Conservation (phyloP, 2,113 vertebrate species). For the Pithys albifrons region DNA sequence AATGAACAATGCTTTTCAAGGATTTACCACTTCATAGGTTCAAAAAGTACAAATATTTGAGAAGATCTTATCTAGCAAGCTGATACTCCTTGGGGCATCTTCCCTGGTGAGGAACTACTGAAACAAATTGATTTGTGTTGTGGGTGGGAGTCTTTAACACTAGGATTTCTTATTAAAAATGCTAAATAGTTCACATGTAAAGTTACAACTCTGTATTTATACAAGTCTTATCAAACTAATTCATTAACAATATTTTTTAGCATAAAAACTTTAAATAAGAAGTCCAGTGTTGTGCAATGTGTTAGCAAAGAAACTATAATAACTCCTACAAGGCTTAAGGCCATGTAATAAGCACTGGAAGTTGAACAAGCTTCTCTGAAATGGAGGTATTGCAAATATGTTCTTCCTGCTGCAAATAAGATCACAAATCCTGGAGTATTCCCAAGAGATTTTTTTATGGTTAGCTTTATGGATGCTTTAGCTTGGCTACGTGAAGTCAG, state of each 20-base stretch:
- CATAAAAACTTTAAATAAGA: not conserved
- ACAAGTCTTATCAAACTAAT: constrained; percentile 17
- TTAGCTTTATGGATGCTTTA: not conserved
- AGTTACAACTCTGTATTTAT: not conserved
- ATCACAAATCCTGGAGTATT: not conserved
- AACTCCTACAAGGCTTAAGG: not conserved
- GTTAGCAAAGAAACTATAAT: not conserved
- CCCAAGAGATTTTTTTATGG: not conserved
- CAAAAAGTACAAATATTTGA: not conserved
- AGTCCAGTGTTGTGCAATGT: not conserved
- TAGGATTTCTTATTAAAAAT: not conserved
- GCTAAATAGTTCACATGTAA: not conserved
- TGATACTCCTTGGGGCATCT: not conserved
- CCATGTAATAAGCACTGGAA: not conserved
- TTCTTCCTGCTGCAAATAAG: not conserved
- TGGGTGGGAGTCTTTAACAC: not conserved
- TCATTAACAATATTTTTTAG: not conserved
- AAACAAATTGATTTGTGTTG: not conserved
- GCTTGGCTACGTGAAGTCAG: not conserved
- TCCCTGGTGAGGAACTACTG: not conserved
- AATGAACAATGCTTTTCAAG: not conserved
- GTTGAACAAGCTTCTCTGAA: not conserved
- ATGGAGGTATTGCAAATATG: not conserved
- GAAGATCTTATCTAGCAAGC: not conserved
- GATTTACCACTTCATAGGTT: not conserved